Conservation (phyloP, 2,797 vertebrate species). For the Cyclura pinguis region DNA sequence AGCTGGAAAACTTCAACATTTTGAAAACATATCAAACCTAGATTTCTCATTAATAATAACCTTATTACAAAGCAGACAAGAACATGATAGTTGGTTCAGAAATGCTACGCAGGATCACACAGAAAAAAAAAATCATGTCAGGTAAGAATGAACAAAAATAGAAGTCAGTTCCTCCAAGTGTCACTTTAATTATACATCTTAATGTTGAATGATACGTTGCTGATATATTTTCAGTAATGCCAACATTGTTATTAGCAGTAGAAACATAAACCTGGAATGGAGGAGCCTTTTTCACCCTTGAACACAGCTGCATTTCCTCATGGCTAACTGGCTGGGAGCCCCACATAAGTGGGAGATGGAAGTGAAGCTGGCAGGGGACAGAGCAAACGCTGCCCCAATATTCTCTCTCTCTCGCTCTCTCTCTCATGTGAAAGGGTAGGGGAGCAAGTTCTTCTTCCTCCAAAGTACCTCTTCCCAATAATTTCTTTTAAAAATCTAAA, state of each 20-base stretch:
- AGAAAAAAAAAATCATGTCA: not conserved
- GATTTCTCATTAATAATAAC: slow-evolving; percentile 13
- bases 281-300: not conserved
- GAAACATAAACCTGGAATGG: not conserved
- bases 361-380: not conserved
- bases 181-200: not conserved
- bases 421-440: not conserved
- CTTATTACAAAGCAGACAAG: not conserved
- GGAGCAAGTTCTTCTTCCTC: not conserved
- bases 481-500: not conserved
- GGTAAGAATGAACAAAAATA: slow-evolving; percentile 22
- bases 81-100: not conserved
- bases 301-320: not conserved
- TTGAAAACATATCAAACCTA: not conserved
- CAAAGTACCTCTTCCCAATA: not conserved
- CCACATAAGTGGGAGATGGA: not conserved
- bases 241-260: not conserved
- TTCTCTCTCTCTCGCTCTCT: not conserved
- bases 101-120: not conserved
- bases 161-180: slow-evolving; percentile 3
- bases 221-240: not conserved
- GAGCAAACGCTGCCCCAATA: not conserved
- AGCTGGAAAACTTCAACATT: not conserved
- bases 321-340: not conserved
- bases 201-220: not conserved